phyloP scores from a whole-genome alignment of 1,140 invertebrate genomes.

The Tribolium madens region DNA sequence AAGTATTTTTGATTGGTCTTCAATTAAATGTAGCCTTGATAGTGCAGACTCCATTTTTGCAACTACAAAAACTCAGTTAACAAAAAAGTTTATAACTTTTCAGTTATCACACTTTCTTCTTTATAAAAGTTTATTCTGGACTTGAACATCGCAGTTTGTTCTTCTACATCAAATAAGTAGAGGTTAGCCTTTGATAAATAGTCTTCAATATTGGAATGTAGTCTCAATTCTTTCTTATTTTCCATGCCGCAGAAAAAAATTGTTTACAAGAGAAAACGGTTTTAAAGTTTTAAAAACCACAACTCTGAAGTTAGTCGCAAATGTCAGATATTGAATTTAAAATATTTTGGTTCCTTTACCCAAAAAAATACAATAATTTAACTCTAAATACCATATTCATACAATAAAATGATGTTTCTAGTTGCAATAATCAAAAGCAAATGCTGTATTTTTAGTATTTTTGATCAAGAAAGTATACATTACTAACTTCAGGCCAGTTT shows the following conservation, averaged over 20 bases:
- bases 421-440: too few relatives aligned
- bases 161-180: background rate
- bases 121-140: background rate
- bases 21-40: conserved; percentile 11
- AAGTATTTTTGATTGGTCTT: background rate
- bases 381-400: too few relatives aligned
- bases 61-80: background rate
- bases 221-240: background rate
- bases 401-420: too few relatives aligned
- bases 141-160: background rate
- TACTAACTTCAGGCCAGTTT: background rate
- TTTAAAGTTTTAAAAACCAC: background rate
- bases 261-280: background rate
- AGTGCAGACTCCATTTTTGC: conserved; percentile 29
- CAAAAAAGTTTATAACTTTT: background rate
- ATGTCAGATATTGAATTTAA: background rate
- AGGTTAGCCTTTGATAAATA: background rate
- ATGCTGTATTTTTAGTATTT: too few relatives aligned
- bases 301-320: background rate
- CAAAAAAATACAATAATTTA: too few relatives aligned
- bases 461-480: background rate
- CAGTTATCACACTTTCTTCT: conserved; percentile 1
- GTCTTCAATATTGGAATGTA: background rate
- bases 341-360: too few relatives aligned
- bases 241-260: background rate